Evolutionary conservation across 2,113 vertebrate species (phyloP).

Genomic region (Dryoscopus gambensis): DNA sequence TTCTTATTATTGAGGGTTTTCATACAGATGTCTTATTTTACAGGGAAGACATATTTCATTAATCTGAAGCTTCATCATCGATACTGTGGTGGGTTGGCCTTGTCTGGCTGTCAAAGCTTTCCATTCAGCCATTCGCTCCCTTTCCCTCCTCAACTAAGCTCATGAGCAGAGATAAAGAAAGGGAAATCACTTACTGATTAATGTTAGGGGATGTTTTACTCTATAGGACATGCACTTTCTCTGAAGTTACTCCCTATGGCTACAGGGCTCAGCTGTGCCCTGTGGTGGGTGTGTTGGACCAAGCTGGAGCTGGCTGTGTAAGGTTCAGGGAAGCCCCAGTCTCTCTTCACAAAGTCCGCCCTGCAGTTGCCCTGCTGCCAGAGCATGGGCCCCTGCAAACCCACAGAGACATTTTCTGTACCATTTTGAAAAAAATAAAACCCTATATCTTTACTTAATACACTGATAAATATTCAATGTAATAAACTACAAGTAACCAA

Average conservation of each 20-base stretch:
- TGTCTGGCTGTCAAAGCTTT: neutral
- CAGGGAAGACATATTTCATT: neutral
- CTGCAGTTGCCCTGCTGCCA: accelerated
- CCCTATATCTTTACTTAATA: neutral
- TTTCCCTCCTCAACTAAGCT: neutral
- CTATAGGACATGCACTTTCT: neutral
- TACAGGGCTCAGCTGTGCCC: accelerated
- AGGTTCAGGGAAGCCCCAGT: accelerated
- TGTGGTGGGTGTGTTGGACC: accelerated
- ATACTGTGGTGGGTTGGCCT: neutral
- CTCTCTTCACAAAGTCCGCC: neutral
- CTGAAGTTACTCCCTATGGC: accelerated
- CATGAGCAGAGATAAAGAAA: neutral
- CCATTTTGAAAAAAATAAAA: neutral
- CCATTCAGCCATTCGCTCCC: neutral
- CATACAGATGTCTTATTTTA: neutral
- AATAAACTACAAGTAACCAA: neutral
- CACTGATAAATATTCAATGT: neutral
- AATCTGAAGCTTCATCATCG: neutral
- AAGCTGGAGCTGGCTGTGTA: accelerated
- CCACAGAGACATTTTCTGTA: neutral
- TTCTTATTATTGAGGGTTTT: neutral
- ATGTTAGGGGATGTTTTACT: neutral
- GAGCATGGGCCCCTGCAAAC: neutral
- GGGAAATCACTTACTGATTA: neutral